Percentiles rank a stretch among this genome's conserved stretches.
These are phyloP conservation scores for Drosophila leontia DNA, from an alignment of 1,140 invertebrate genomes.

Conservation along the genomic window DNA sequence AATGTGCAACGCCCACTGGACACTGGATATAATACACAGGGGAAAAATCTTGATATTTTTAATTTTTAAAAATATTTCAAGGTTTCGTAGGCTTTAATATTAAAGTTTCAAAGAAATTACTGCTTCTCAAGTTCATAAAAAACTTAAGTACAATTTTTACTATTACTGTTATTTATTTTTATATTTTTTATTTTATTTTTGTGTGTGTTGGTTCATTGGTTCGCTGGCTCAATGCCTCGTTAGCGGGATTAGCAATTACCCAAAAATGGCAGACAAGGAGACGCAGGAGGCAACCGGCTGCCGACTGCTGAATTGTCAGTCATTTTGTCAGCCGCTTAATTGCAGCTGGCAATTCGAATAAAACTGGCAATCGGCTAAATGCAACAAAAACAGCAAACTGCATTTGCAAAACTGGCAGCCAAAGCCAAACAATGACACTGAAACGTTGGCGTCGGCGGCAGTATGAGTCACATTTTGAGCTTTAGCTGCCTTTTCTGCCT, in stretches of 20 bases:
- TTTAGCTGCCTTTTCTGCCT: constrained; percentile 34
- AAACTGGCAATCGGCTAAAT: constrained; percentile 41
- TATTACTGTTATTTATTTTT: too few relatives aligned
- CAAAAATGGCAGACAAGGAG: constrained; percentile 56
- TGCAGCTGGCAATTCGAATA: constrained; percentile 73
- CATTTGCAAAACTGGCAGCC: constrained; percentile 58
- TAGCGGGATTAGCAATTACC: constrained; percentile 83
- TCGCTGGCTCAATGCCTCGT: constrained; percentile 63
- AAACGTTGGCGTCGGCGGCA: constrained; percentile 50
- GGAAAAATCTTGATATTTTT: background rate
- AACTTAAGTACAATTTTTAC: background rate
- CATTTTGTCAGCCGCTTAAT: constrained; percentile 82
- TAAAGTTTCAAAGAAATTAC: background rate
- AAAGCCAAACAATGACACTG: constrained; percentile 76
- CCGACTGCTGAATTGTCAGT: constrained; percentile 71
- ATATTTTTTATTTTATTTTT: background rate
- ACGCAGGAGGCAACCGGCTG: constrained; percentile 18
- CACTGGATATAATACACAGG: constrained; percentile 18
- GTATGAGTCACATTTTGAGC: constrained; percentile 48
- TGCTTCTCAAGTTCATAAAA: background rate
- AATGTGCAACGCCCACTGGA: constrained; percentile 79
- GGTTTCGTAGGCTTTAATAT: too few relatives aligned
- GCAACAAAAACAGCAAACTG: constrained; percentile 10
- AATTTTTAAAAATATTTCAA: background rate
- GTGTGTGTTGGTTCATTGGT: background rate